Conservation (phyloP, 2,888 invertebrate genomes). For the Minunthozetes semirufus region DNA sequence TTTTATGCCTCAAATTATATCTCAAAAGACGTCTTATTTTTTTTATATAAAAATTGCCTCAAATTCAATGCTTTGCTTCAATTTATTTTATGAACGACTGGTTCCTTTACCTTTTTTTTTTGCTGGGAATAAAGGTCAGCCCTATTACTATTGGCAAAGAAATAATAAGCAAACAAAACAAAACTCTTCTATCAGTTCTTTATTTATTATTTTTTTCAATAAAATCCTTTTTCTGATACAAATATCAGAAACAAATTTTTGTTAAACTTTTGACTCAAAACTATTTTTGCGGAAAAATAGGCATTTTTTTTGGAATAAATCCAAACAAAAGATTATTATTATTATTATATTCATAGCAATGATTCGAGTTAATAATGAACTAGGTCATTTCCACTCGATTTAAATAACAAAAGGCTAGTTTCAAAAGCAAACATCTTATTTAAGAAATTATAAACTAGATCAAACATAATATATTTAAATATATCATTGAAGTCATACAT, state of each 20-base stretch:
- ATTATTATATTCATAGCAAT: background rate
- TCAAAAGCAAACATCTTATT: too few species aligned
- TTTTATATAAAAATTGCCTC: too few species aligned
- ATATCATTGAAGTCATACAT: too few species aligned
- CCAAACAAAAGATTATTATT: background rate
- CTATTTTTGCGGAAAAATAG: background rate
- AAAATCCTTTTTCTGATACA: background rate
- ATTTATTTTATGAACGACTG: constrained; percentile 16
- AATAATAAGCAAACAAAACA: background rate
- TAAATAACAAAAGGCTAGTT: too few species aligned
- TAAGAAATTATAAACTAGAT: too few species aligned
- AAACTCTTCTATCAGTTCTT: background rate
- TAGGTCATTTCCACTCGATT: too few species aligned
- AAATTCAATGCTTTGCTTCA: background rate
- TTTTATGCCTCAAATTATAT: too few species aligned
- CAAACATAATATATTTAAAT: too few species aligned
- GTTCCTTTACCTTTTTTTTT: background rate
- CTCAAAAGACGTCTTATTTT: too few species aligned
- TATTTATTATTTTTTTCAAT: constrained; percentile 3
- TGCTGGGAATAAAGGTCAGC: background rate
- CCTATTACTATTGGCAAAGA: background rate
- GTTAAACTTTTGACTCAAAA: background rate
- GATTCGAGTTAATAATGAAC: too few species aligned
- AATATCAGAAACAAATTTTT: background rate
- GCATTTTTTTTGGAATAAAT: background rate